Evolutionary conservation across 2,113 vertebrate genomes (phyloP), one percentile per base, ranked within the genome.

Genomic region (Lagopus muta): DNA sequence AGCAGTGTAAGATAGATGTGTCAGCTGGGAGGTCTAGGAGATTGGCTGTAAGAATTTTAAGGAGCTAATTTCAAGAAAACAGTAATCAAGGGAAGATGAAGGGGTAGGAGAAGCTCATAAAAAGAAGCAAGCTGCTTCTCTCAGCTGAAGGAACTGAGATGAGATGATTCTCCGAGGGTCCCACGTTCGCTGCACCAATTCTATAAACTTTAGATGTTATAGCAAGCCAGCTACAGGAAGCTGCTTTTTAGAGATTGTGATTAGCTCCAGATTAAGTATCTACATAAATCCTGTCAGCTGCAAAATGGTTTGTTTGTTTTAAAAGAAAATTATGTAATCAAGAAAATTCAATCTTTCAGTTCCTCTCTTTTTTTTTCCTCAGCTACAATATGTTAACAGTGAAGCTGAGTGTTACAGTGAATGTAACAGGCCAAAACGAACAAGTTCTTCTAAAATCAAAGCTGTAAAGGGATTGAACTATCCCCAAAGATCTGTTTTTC

Each of bases 41-140:
- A 95, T 75, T 13, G 34, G 65, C 81, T 94, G 47, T 66, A 89
- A 78, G 86, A 93, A 95, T 93, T 95, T 93, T 89, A 88, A 96
- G 86, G 67, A 95, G 94, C 89, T 85, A 90, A 94, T 92, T 93
- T 90, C 78, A 82, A 86, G 95, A 38, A 89, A 93, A 89, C 60
- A 78, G 91, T 88, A 88, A 93, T 86, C 81, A 89, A 86, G 74
- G 43, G 62, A 88, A 92, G 81, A n/a, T 36, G 52, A 32, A 85
- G 87, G 76, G 69, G 70, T 75, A 66, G 62, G 64, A 61, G 77
- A 76, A 78, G 1, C 0, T 86, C 61, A 30, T 72, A 75, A 93
- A 95, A 90, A 47, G 19, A 81, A 75, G 72, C 24, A 82, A 83
- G 76, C 72, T 88, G 86, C 65, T 86, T 77, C 71, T 86, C 52